A percentile compares a stretch with the other conserved stretches of the same genome.
These are phyloP conservation scores for Rousettus leschenaultii DNA, from an alignment of 2,113 vertebrate genomes.

Conservation along the genomic window DNA sequence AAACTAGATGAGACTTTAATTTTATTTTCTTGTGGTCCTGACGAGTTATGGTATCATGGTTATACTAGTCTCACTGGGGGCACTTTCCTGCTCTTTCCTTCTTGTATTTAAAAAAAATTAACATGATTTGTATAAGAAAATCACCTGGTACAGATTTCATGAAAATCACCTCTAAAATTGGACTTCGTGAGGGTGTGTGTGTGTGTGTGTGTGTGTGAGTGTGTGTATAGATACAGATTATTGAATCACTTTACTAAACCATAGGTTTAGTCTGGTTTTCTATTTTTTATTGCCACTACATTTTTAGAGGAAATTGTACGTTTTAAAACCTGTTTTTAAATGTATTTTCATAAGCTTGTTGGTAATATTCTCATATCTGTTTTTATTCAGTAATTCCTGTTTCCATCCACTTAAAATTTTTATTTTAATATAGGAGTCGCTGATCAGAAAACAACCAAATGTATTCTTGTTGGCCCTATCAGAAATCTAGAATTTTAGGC, in stretches of 20 bases:
- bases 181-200: background rate
- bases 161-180: background rate
- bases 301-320: background rate
- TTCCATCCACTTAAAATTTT: background rate
- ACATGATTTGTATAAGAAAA: background rate
- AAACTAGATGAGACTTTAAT: background rate
- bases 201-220: background rate
- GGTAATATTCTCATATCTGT: background rate
- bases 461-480: background rate
- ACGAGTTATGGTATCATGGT: background rate
- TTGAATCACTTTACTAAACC: background rate
- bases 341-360: background rate
- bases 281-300: too few species aligned
- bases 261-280: background rate
- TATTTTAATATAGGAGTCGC: background rate
- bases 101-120: too few species aligned
- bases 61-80: background rate
- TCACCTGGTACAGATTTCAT: background rate
- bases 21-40: background rate
- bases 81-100: background rate
- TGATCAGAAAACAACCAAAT: background rate
- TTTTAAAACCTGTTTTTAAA: background rate
- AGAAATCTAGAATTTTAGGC: background rate
- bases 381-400: background rate
- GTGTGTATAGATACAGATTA: too few species aligned